phyloP scores from a whole-genome alignment of 1,140 invertebrate species.

The Drosophila trapezifrons region DNA sequence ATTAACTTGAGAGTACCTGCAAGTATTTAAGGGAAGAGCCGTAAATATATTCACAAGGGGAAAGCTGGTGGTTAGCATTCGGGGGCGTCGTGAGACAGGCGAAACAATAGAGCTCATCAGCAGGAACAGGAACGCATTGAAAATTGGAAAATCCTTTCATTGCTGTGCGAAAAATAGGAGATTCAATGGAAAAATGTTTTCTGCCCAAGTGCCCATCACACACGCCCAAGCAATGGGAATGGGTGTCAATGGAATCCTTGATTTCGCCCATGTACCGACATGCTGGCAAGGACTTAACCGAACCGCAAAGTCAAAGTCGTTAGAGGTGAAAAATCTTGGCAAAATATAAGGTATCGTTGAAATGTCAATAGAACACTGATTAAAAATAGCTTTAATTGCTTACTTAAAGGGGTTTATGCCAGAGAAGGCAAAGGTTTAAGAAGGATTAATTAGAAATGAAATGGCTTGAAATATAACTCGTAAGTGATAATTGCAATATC shows the following conservation, averaged over 20 bases:
- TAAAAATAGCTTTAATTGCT: too few relatives aligned
- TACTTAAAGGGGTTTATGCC: too few relatives aligned
- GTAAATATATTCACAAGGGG: slow-evolving; percentile 6
- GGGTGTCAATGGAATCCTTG: slow-evolving; percentile 28
- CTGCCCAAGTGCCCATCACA: slow-evolving; percentile 18
- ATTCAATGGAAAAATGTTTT: slow-evolving; percentile 55
- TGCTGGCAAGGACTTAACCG: background rate
- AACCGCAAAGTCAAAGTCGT: slow-evolving; percentile 5
- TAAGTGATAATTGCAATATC: too few relatives aligned
- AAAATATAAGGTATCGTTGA: background rate
- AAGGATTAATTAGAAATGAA: too few relatives aligned
- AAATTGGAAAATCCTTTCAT: slow-evolving; percentile 64
- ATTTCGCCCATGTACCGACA: slow-evolving; percentile 22
- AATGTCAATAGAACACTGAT: too few relatives aligned
- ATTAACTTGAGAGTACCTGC: slow-evolving; percentile 9
- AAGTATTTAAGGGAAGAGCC: background rate
- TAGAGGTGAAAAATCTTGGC: background rate
- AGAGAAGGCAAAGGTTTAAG: too few relatives aligned
- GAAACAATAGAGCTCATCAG: slow-evolving; percentile 77
- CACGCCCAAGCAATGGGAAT: slow-evolving; percentile 2
- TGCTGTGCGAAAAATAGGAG: slow-evolving; percentile 48
- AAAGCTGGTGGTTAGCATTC: background rate
- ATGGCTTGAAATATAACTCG: too few relatives aligned
- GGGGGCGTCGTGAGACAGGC: slow-evolving; percentile 6
- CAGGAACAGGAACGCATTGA: slow-evolving; percentile 62